phyloP scores from a whole-genome alignment of 2,797 vertebrate species.

The Sternarchorhynchus goeldii region DNA sequence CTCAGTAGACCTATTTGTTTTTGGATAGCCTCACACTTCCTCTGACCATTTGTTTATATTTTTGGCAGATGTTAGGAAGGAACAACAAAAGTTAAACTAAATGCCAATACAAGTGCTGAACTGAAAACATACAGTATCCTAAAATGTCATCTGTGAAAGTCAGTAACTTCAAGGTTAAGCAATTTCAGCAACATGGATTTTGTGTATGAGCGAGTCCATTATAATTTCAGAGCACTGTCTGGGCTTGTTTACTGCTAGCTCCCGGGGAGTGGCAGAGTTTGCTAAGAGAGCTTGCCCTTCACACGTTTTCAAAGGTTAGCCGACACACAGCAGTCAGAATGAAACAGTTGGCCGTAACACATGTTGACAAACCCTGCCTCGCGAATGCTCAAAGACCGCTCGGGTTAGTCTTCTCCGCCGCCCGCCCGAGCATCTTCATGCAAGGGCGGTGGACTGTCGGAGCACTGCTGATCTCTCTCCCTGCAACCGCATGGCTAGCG shows the following conservation, averaged over 20 bases:
- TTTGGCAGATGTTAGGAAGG: neutral
- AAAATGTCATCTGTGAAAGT: neutral
- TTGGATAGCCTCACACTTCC: neutral
- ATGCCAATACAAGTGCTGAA: neutral
- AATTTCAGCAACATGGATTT: neutral
- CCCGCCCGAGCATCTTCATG: slow-evolving; percentile 22
- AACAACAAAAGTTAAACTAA: neutral
- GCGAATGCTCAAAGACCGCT: slow-evolving; percentile 49
- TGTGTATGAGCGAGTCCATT: neutral
- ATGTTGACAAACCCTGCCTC: slow-evolving; percentile 63
- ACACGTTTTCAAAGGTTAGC: slow-evolving; percentile 56
- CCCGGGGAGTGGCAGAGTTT: slow-evolving; percentile 22
- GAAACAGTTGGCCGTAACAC: slow-evolving; percentile 72
- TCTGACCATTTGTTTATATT: neutral
- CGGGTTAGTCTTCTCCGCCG: slow-evolving; percentile 26
- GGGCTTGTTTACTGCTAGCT: slow-evolving; percentile 21
- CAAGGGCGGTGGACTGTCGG: slow-evolving; percentile 9
- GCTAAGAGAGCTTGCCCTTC: slow-evolving; percentile 61
- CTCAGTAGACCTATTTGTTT: neutral
- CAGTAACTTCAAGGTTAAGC: slow-evolving; percentile 8
- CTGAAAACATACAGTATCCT: neutral
- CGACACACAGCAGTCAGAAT: slow-evolving; percentile 61
- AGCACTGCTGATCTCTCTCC: slow-evolving; percentile 2
- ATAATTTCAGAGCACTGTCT: slow-evolving; percentile 2
- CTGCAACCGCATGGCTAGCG: slow-evolving; percentile 14